A percentile compares a stretch with the other conserved stretches of the same genome.
Conservation (phyloP, 2,888 invertebrate species). For the Ormia ochracea region DNA sequence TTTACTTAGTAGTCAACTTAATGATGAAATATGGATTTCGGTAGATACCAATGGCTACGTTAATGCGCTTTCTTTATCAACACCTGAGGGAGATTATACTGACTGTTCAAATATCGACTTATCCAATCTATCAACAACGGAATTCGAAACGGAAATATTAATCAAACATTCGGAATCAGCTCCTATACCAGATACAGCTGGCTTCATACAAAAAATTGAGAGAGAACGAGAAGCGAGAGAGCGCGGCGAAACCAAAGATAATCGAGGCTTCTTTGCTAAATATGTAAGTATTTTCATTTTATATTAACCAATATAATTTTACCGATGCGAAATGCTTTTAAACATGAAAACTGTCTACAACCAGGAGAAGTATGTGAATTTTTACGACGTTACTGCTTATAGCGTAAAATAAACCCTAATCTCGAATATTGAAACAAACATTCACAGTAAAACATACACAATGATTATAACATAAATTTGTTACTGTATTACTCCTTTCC, state of each 20-base stretch:
- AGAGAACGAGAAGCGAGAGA: conserved; percentile 92
- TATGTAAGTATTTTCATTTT: conserved; percentile 88
- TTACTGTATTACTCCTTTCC: no score
- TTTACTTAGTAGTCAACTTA: conserved; percentile 85
- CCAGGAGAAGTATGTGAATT: no score
- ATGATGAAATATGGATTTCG: conserved; percentile 87
- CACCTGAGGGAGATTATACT: conserved; percentile 70
- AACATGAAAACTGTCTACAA: no score
- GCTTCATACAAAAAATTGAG: conserved; percentile 95
- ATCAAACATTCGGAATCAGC: conserved; percentile 89
- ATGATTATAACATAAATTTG: no score
- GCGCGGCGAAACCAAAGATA: conserved; percentile 93
- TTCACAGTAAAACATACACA: no score
- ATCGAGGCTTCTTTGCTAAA: conserved; percentile 97
- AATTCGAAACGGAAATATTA: conserved; percentile 86
- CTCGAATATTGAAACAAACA: no score
- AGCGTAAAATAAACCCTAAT: no score
- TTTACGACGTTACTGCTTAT: no score
- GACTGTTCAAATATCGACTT: conserved; percentile 59
- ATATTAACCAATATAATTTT: no score
- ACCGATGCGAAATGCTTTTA: no score
- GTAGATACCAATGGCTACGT: conserved; percentile 88
- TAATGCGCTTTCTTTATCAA: conserved; percentile 83
- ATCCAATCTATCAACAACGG: conserved; percentile 76
- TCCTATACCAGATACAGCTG: conserved; percentile 95